A percentile compares a stretch with the other conserved stretches of the same genome.
phyloP scores from a whole-genome alignment of 2,113 vertebrate species.

The Gambusia affinis region DNA sequence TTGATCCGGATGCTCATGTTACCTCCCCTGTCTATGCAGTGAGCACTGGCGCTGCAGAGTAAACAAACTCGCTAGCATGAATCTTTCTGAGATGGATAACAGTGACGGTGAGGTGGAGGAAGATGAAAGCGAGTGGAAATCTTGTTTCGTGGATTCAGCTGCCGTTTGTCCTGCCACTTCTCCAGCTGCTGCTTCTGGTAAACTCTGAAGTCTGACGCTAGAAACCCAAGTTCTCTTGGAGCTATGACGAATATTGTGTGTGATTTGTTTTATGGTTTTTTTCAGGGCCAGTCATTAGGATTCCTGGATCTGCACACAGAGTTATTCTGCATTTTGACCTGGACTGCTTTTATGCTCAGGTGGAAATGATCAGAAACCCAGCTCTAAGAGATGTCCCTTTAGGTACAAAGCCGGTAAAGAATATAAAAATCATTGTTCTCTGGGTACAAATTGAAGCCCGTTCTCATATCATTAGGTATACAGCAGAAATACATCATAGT shows the following conservation, averaged over 20 bases:
- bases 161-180: neutral
- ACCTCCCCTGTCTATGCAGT: neutral
- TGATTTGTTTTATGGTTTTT: neutral
- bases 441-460: neutral
- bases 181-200: conserved; percentile 42
- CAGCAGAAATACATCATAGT: conserved; percentile 89
- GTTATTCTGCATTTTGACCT: conserved; percentile 88
- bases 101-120: conserved; percentile 60
- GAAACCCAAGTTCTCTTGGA: neutral
- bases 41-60: neutral
- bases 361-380: conserved; percentile 91
- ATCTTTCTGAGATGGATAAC: conserved; percentile 39
- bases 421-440: neutral
- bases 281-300: conserved; percentile 23
- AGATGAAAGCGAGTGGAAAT: conserved; percentile 68
- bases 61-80: neutral
- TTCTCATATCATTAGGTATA: conserved; percentile 77
- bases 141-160: conserved; percentile 30
- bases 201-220: neutral
- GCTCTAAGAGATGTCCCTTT: conserved; percentile 85
- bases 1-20: neutral
- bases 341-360: conserved; percentile 94
- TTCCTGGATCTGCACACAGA: conserved; percentile 41
- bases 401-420: conserved; percentile 72
- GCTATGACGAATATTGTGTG: neutral